Conservation (phyloP, 1,140 invertebrate genomes). For the Meteorus sp. region DNA sequence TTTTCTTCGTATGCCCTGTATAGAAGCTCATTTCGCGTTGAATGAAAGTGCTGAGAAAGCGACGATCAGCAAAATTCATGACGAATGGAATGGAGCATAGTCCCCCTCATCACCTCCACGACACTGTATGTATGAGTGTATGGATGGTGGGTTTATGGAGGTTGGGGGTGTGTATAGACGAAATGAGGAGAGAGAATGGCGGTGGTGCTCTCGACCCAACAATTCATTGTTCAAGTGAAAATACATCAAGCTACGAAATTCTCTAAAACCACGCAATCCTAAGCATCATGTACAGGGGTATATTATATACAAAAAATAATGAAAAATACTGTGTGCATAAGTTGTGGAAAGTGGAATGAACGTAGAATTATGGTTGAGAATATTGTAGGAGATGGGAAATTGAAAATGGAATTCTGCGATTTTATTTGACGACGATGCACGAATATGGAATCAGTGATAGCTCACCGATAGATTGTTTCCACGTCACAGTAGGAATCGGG, state of each 20-base stretch:
- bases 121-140: conserved; percentile 28
- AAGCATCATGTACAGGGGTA: no score
- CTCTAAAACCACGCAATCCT: conserved; percentile 2
- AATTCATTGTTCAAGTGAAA: conserved; percentile 20
- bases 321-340: no score
- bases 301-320: no score
- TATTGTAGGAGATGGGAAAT: no score
- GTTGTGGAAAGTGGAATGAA: no score
- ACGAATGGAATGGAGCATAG: conserved; percentile 41
- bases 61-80: conserved; percentile 48
- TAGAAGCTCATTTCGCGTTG: conserved; percentile 40
- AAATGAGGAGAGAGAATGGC: no score
- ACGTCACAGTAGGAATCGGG: conserved; percentile 82
- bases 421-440: neutral
- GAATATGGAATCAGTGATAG: conserved; percentile 25
- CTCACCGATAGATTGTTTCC: conserved; percentile 83
- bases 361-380: no score
- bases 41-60: conserved; percentile 37
- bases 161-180: no score
- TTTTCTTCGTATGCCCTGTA: conserved; percentile 26
- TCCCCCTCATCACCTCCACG: conserved; percentile 15
- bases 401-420: neutral
- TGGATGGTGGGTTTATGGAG: conserved; percentile 19
- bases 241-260: conserved; percentile 12
- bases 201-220: neutral